Evolutionary conservation across 2,797 vertebrate species (phyloP).

Genomic region (Gadopsis marmoratus): DNA sequence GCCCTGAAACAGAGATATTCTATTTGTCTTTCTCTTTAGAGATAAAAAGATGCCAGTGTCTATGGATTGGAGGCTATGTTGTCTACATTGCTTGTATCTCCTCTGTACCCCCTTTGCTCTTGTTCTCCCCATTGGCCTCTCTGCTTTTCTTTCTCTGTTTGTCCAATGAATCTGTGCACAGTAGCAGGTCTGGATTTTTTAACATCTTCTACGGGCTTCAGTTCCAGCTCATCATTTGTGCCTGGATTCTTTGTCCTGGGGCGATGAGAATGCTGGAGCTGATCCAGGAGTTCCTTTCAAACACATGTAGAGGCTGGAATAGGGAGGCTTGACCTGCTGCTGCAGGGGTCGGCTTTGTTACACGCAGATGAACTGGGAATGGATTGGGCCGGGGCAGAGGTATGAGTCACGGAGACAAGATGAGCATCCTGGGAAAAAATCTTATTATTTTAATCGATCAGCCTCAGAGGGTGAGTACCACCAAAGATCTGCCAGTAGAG

Average conservation of each 20-base stretch:
- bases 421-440: constrained; percentile 77
- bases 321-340: constrained; percentile 48
- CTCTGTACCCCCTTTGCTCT: constrained; percentile 15
- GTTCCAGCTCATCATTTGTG: constrained; percentile 55
- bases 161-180: constrained; percentile 21
- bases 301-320: constrained; percentile 36
- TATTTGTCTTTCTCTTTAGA: constrained; percentile 57
- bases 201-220: constrained; percentile 39
- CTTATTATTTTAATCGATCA: constrained; percentile 84
- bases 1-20: constrained; percentile 62
- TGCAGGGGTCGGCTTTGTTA: constrained; percentile 47
- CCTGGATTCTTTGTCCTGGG: constrained; percentile 51
- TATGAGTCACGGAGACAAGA: constrained; percentile 54
- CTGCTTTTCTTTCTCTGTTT: constrained; percentile 33
- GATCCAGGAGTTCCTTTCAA: constrained; percentile 54
- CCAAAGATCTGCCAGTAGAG: constrained; percentile 62
- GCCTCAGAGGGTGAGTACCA: constrained; percentile 59
- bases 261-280: constrained; percentile 46
- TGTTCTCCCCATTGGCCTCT: constrained; percentile 30
- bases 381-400: constrained; percentile 54
- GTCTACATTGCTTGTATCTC: constrained; percentile 37
- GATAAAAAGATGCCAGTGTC: constrained; percentile 55
- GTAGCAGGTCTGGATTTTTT: constrained; percentile 48
- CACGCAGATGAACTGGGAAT: constrained; percentile 54
- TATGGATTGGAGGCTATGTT: constrained; percentile 44